These are phyloP conservation scores for Colletes gigas DNA, from an alignment of 1,140 invertebrate genomes.

Conservation along the genomic window DNA sequence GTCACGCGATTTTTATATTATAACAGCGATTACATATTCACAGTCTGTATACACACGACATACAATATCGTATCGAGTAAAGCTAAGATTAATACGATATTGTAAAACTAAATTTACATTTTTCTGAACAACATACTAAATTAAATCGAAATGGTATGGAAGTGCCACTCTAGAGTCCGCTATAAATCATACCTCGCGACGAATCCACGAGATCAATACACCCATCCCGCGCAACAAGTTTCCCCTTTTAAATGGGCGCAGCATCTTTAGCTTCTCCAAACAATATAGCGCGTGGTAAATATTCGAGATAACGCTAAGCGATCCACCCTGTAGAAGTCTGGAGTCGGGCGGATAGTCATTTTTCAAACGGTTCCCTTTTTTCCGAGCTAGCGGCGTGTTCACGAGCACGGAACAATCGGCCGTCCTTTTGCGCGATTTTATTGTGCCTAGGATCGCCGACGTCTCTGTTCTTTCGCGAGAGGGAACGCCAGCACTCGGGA, in stretches of 20 bases:
- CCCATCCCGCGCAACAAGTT: not conserved
- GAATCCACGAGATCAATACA: not conserved
- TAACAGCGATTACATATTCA: no score
- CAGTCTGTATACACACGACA: no score
- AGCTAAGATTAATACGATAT: no score
- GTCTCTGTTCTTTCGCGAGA: constrained; percentile 35
- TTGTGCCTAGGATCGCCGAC: constrained; percentile 31
- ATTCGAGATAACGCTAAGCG: not conserved
- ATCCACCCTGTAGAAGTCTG: not conserved
- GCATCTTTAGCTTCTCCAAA: not conserved
- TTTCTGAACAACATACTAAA: no score
- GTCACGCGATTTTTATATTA: no score
- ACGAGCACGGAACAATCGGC: constrained; percentile 28
- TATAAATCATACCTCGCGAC: not conserved
- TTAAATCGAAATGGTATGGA: no score
- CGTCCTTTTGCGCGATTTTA: constrained; percentile 41
- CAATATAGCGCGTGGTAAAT: not conserved
- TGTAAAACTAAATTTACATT: no score
- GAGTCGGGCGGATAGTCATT: constrained; percentile 4
- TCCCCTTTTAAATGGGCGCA: not conserved
- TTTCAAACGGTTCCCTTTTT: not conserved
- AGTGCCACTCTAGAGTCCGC: no score
- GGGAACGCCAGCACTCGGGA: constrained; percentile 18
- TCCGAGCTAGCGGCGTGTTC: not conserved
- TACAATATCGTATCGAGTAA: no score